Percentiles rank a stretch among this genome's conserved stretches.
phyloP scores from a whole-genome alignment of 2,888 invertebrate genomes.

The Diarsia rubi region DNA sequence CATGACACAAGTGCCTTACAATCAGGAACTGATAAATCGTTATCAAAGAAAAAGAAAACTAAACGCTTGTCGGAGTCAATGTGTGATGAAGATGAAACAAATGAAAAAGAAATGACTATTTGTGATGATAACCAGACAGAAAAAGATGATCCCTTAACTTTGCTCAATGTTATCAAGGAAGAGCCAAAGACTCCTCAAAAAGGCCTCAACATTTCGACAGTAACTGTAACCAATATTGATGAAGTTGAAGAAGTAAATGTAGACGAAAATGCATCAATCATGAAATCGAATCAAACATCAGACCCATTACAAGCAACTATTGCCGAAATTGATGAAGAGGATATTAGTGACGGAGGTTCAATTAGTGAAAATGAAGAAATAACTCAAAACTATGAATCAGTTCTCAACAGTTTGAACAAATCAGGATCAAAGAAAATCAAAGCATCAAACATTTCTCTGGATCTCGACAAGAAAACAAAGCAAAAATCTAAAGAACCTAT shows the following conservation, averaged over 20 bases:
- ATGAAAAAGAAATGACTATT: conserved; percentile 83
- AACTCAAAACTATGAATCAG: conserved; percentile 81
- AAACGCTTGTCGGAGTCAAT: conserved; percentile 74
- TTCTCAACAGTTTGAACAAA: conserved; percentile 79
- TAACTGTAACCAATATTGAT: conserved; percentile 73
- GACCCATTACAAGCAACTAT: conserved; percentile 79
- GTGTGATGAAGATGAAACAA: conserved; percentile 69
- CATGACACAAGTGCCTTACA: conserved; percentile 68
- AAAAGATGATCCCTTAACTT: conserved; percentile 78
- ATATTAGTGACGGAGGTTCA: conserved; percentile 67
- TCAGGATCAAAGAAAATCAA: conserved; percentile 71
- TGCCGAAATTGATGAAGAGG: conserved; percentile 57
- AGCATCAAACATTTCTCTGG: conserved; percentile 78
- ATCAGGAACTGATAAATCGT: conserved; percentile 62
- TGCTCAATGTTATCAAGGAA: conserved; percentile 72
- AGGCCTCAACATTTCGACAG: conserved; percentile 73
- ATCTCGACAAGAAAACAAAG: conserved; percentile 77
- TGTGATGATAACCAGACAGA: conserved; percentile 67
- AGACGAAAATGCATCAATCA: conserved; percentile 74
- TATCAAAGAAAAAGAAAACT: conserved; percentile 66
- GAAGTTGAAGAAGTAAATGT: conserved; percentile 77
- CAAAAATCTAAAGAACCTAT: conserved; percentile 74
- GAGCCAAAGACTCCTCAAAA: conserved; percentile 83
- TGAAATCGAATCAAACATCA: conserved; percentile 72
- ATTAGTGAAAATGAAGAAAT: conserved; percentile 83